Evolutionary conservation across 1,140 invertebrate genomes (phyloP), one percentile per base, ranked within the genome.

Genomic region (Zaprionus nigranus): DNA sequence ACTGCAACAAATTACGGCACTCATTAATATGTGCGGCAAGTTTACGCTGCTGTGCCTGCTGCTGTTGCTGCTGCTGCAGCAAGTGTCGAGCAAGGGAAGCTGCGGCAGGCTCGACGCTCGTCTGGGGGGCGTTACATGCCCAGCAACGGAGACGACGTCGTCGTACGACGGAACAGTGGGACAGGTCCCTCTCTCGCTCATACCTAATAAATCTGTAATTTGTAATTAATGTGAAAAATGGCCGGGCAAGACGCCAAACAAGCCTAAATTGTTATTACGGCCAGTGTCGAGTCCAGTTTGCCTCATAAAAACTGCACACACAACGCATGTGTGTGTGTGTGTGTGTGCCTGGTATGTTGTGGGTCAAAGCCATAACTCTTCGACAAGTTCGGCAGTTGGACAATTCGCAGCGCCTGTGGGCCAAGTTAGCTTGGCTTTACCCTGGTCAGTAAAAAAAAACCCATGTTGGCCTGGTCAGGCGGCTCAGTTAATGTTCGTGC

Each of bases 181-280:
- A 34, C 30, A 34, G 30, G 17, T 0, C 0, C 3, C 40, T 17
- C 40, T 43, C 67, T 61, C 58, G 30, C 71, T 78, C 81, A 79
- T 87, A 87, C 87, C 88, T 87, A 91, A 91, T 91, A 91, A 91
- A 91, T 91, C 87, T 91, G 81, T 87, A 91, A 91, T 91, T 91
- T 91, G 88, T 91, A 91, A 91, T 91, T 91, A 91, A 91, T 91
- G 87, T 84, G 81, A 87, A 91, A 91, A 91, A 91, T 85, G 82
- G 83, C 70, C 76, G 74, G 49, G 46, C 54, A 74, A 75, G 88
- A 91, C 88, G 81, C 70, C 78, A 81, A 91, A 91, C 87, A 91
- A 84, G 88, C 83, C 88, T 91, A 91, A 91, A 91, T 91, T 84
- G 87, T 87, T 91, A 91, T 82, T 90, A 90, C 78, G 73, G 77